These are phyloP conservation scores for Malthinus flaveolus DNA, from an alignment of 2,888 invertebrate species.

Conservation along the genomic window DNA sequence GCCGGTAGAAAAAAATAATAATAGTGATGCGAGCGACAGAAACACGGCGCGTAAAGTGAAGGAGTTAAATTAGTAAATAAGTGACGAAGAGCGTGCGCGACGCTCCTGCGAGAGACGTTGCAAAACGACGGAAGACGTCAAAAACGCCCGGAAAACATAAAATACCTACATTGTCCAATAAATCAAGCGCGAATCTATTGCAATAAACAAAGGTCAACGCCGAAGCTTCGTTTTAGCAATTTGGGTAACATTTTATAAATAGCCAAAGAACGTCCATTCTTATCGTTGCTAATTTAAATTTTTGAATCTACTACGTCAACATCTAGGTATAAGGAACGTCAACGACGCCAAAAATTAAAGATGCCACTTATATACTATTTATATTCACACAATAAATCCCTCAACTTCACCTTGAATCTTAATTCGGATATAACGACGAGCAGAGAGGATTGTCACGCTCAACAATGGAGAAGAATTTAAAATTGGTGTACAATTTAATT, in stretches of 20 bases:
- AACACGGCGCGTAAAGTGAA: slow-evolving; percentile 39
- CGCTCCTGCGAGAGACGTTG: slow-evolving; percentile 23
- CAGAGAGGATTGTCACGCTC: background rate
- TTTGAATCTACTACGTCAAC: background rate
- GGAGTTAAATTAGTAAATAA: slow-evolving; percentile 28
- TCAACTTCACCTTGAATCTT: slow-evolving; percentile 21
- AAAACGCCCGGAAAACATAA: slow-evolving; percentile 17
- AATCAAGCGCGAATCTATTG: slow-evolving; percentile 8
- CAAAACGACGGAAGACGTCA: slow-evolving; percentile 25
- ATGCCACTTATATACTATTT: slow-evolving; percentile 17
- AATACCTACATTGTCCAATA: background rate
- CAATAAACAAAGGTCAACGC: slow-evolving; percentile 6
- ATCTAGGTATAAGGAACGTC: slow-evolving; percentile 3
- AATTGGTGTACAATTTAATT: background rate
- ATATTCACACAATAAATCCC: slow-evolving; percentile 16
- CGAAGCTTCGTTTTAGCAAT: background rate
- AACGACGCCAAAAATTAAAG: slow-evolving; percentile 17
- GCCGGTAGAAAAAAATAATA: slow-evolving; percentile 25
- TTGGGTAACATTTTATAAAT: too few species aligned
- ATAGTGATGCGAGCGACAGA: slow-evolving; percentile 40
- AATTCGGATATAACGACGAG: slow-evolving; percentile 8
- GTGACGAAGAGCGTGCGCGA: slow-evolving; percentile 29
- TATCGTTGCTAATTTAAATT: too few species aligned
- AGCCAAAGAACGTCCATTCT: too few species aligned
- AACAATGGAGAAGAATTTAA: background rate